Conservation (phyloP, 2,113 vertebrate species). For the Leuciscus idus region DNA sequence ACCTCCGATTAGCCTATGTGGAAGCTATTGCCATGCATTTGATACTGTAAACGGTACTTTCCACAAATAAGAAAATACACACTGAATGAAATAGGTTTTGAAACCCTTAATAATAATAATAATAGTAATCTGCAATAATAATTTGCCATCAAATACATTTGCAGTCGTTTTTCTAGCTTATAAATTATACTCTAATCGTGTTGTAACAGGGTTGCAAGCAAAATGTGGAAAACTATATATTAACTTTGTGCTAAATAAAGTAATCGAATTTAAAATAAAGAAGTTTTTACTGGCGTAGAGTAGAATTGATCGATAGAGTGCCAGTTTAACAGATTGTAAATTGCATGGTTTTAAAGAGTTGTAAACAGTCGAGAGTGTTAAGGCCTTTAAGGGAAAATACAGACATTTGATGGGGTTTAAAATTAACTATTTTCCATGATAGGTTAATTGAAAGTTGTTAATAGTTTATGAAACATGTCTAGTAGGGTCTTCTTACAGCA, state of each 20-base stretch:
- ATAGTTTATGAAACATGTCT: not conserved
- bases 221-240: not conserved
- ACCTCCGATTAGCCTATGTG: not conserved
- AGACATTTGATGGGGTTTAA: not conserved
- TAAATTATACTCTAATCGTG: no score
- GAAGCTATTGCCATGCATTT: not conserved
- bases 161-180: no score
- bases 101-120: not conserved
- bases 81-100: no score
- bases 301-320: not conserved
- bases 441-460: not conserved
- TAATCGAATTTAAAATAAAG: not conserved
- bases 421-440: not conserved
- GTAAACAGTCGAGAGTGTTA: not conserved
- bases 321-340: not conserved
- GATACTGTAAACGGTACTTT: not conserved
- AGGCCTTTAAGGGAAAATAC: not conserved
- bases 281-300: not conserved
- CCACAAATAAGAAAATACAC: not conserved
- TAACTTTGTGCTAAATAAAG: not conserved
- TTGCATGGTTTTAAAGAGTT: not conserved
- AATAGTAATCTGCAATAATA: no score
- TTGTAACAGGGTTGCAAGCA: no score
- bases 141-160: no score
- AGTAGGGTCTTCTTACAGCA: not conserved